Evolutionary conservation across 2,113 vertebrate species (phyloP).

Genomic region (Chloroceryle aenea): DNA sequence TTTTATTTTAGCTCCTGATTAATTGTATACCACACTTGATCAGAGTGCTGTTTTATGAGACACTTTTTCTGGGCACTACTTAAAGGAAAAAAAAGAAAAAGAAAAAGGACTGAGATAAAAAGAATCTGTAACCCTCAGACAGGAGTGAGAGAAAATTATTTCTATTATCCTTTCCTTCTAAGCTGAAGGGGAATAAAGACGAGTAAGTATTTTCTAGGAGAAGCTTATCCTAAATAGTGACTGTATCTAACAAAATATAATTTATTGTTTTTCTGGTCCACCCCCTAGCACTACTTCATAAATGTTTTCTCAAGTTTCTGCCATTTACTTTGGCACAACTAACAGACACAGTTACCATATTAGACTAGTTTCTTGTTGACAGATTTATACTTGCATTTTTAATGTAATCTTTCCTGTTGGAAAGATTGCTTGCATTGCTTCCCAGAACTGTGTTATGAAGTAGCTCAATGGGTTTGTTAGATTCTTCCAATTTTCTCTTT

Average conservation of each 20-base stretch:
- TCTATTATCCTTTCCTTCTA: not conserved
- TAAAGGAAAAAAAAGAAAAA: not conserved
- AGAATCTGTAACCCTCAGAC: not conserved
- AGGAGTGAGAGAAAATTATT: conserved; percentile 6
- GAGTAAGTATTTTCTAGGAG: not conserved
- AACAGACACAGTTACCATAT: not conserved
- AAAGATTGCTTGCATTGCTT: not conserved
- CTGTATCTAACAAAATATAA: conserved; percentile 1
- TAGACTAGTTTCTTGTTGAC: not conserved
- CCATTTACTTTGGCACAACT: not conserved
- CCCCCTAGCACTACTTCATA: not conserved
- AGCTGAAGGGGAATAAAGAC: not conserved
- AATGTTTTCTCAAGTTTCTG: not conserved
- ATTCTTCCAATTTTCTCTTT: not conserved
- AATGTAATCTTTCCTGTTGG: not conserved
- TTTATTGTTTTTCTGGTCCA: not conserved
- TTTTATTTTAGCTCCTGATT: conserved; percentile 19
- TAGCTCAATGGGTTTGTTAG: not conserved
- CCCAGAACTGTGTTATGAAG: not conserved
- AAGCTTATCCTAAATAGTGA: not conserved
- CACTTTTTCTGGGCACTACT: not conserved
- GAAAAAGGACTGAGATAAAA: not conserved
- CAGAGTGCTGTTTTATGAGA: conserved; percentile 11
- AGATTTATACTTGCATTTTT: not conserved
- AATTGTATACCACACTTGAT: not conserved